These are phyloP conservation scores for Trichopoda pennipes DNA, from an alignment of 2,888 invertebrate species.

Conservation along the genomic window DNA sequence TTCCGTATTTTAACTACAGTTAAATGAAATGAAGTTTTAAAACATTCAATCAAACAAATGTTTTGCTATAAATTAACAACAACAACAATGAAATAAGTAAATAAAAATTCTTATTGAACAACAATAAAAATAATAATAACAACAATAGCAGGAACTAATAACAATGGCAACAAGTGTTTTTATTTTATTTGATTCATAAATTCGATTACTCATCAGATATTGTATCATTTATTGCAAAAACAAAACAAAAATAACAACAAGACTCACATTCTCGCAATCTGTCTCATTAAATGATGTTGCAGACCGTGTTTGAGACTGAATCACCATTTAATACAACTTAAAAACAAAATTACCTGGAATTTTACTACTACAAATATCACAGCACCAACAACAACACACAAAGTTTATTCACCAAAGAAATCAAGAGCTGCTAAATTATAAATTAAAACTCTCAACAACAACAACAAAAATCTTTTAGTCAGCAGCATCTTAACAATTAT, in stretches of 20 bases:
- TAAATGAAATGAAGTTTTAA: no score
- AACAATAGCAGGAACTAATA: conserved; percentile 2
- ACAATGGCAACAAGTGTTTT: conserved; percentile 54
- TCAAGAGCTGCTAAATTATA: background rate
- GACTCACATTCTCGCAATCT: conserved; percentile 15
- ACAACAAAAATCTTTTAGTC: conserved; percentile 15
- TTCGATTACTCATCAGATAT: conserved; percentile 65
- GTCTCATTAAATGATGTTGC: conserved; percentile 60
- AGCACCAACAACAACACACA: conserved; percentile 1
- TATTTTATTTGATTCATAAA: conserved; percentile 40
- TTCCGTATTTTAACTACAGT: no score
- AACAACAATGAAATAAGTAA: conserved; percentile 9
- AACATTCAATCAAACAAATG: no score
- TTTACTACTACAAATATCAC: conserved; percentile 39
- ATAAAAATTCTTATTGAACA: background rate
- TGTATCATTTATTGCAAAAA: conserved; percentile 11
- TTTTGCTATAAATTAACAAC: no score
- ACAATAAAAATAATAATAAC: background rate
- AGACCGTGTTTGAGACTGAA: conserved; percentile 56
- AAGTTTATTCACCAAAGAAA: conserved; percentile 29
- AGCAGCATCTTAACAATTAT: conserved; percentile 42
- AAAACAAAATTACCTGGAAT: conserved; percentile 63
- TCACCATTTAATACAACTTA: conserved; percentile 58
- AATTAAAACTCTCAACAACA: background rate
- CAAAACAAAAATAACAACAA: background rate